These are phyloP conservation scores for Drosophila triauraria DNA, from an alignment of 1,140 invertebrate species.

Conservation along the genomic window DNA sequence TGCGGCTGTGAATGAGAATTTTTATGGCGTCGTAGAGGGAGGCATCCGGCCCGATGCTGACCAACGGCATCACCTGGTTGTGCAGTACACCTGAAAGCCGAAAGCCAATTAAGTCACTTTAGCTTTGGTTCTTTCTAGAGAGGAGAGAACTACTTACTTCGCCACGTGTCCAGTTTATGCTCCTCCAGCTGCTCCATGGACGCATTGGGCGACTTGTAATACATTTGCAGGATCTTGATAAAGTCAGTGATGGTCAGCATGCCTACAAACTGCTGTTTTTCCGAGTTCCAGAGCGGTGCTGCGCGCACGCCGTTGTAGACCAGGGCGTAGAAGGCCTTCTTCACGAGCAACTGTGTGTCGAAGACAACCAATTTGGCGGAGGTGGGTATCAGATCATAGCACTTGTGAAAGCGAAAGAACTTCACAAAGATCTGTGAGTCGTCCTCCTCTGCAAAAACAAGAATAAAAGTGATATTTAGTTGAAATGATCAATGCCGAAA, in stretches of 20 bases:
- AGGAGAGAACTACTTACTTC: slow-evolving; percentile 87
- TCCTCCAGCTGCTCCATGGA: slow-evolving; percentile 98
- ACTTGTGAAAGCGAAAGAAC: slow-evolving; percentile 99
- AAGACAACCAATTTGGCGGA: slow-evolving; percentile 99
- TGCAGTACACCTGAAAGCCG: slow-evolving; percentile 90
- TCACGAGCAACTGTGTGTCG: slow-evolving; percentile 99
- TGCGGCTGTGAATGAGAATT: slow-evolving; percentile 95
- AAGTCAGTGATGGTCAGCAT: slow-evolving; percentile 99
- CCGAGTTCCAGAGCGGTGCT: slow-evolving; percentile 98
- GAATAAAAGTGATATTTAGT: background rate
- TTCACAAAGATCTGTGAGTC: slow-evolving; percentile 98
- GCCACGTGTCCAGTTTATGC: slow-evolving; percentile 98
- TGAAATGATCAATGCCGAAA: background rate
- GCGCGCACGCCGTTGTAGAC: slow-evolving; percentile 99
- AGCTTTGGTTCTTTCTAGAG: background rate
- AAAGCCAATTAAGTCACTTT: slow-evolving; percentile 45
- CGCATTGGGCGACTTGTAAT: slow-evolving; percentile 96
- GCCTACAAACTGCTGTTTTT: slow-evolving; percentile 95
- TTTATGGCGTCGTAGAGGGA: slow-evolving; percentile 97
- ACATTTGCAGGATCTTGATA: slow-evolving; percentile 99
- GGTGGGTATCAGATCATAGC: slow-evolving; percentile 99
- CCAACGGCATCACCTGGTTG: slow-evolving; percentile 92
- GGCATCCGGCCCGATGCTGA: slow-evolving; percentile 94
- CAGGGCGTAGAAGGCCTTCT: slow-evolving; percentile 99
- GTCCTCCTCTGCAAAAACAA: slow-evolving; percentile 94